These are phyloP conservation scores for Hartigia nigra DNA, from an alignment of 2,888 invertebrate genomes.

Conservation along the genomic window DNA sequence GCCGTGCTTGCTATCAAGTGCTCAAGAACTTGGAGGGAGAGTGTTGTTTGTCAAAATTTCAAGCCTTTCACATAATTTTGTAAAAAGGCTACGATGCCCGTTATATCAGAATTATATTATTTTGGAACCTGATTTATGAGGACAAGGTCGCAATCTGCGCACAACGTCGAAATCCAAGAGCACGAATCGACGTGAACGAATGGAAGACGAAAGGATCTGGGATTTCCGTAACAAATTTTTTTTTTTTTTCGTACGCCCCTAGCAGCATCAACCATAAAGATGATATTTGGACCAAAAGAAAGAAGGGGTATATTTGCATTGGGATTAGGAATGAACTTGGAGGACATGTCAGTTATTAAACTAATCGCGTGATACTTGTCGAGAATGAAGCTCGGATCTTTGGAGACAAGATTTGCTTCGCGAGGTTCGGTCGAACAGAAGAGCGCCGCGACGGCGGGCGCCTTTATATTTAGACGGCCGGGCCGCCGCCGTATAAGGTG, in stretches of 20 bases:
- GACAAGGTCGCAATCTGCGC: slow-evolving; percentile 12
- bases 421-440: slow-evolving; percentile 46
- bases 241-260: neutral
- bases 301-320: neutral
- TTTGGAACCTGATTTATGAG: slow-evolving; percentile 4
- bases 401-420: slow-evolving; percentile 33
- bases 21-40: neutral
- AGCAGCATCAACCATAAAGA: neutral
- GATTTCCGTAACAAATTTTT: neutral
- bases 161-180: neutral
- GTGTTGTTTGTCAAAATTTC: neutral
- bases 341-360: neutral
- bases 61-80: neutral
- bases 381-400: neutral
- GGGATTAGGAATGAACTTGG: neutral
- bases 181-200: neutral
- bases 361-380: neutral
- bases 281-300: neutral
- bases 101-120: neutral
- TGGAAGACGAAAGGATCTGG: neutral
- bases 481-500: slow-evolving; percentile 65
- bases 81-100: neutral
- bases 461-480: slow-evolving; percentile 66
- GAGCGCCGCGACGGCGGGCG: slow-evolving; percentile 54
- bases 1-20: neutral